Evolutionary conservation across 1,140 invertebrate species (phyloP).

Genomic region (Catajapyx aquilonaris): DNA sequence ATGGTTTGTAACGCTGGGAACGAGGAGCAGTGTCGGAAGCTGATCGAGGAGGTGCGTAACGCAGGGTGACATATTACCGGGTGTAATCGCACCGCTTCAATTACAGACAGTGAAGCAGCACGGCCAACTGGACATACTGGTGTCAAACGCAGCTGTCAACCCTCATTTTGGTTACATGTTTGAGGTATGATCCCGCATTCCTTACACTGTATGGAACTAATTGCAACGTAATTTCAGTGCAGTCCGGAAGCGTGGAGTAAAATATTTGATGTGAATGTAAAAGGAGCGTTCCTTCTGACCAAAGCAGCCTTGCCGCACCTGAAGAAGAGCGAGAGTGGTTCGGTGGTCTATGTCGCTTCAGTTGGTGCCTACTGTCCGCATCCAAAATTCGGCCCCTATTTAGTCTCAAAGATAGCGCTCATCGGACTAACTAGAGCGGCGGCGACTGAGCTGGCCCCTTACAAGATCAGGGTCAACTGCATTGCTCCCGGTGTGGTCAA

Average conservation of each 20-base stretch:
- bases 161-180: conserved; percentile 55
- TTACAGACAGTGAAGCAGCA: conserved; percentile 50
- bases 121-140: conserved; percentile 78
- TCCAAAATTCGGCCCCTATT: conserved; percentile 85
- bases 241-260: conserved; percentile 74
- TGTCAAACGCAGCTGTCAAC: conserved; percentile 89
- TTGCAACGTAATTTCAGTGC: too few species aligned
- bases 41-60: conserved; percentile 49
- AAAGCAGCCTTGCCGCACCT: conserved; percentile 72
- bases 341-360: conserved; percentile 72
- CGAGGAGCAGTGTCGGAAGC: conserved; percentile 45
- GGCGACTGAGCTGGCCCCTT: conserved; percentile 40
- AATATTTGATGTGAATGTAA: conserved; percentile 92
- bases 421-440: conserved; percentile 69
- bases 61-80: too few species aligned
- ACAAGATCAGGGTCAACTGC: conserved; percentile 81
- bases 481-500: conserved; percentile 79
- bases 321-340: conserved; percentile 49
- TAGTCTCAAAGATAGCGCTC: conserved; percentile 82
- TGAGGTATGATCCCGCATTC: too few species aligned
- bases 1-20: conserved; percentile 71
- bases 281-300: conserved; percentile 64
- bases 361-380: too few species aligned
- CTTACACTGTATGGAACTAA: too few species aligned
- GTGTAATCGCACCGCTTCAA: too few species aligned